Evolutionary conservation across 2,888 invertebrate species (phyloP).

Genomic region (Lamproptera curius): DNA sequence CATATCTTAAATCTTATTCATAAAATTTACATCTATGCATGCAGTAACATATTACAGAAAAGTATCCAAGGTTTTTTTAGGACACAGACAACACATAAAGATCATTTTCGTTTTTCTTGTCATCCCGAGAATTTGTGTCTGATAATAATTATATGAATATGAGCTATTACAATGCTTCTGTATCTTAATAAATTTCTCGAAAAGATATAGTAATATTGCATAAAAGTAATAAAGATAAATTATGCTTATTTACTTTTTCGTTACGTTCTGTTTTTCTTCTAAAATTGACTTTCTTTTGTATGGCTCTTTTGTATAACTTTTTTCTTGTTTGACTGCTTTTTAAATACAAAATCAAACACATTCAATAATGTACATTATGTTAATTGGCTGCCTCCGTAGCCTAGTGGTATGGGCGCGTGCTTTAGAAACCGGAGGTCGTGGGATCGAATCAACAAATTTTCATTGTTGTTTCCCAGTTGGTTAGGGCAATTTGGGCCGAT

Average conservation of each 20-base stretch:
- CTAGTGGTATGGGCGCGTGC: too few relatives aligned
- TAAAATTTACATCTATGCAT: too few relatives aligned
- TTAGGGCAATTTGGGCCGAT: too few relatives aligned
- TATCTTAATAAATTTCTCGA: slow-evolving; percentile 51
- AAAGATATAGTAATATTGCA: slow-evolving; percentile 36
- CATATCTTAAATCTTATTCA: too few relatives aligned
- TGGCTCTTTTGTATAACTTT: slow-evolving; percentile 10
- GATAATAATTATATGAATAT: slow-evolving; percentile 18
- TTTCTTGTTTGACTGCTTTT: too few relatives aligned
- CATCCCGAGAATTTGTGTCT: slow-evolving; percentile 1
- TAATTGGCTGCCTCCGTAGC: too few relatives aligned
- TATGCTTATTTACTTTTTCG: slow-evolving; percentile 26
- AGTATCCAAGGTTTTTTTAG: too few relatives aligned
- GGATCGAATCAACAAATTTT: too few relatives aligned
- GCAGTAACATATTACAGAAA: neutral
- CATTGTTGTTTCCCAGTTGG: too few relatives aligned
- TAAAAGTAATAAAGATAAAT: slow-evolving; percentile 27
- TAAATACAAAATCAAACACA: too few relatives aligned
- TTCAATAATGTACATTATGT: too few relatives aligned
- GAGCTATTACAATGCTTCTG: slow-evolving; percentile 31
- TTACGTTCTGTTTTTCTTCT: slow-evolving; percentile 21
- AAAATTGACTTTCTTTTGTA: slow-evolving; percentile 22
- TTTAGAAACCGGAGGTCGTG: too few relatives aligned
- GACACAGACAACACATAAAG: neutral
- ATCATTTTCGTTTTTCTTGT: neutral